Base-by-base conservation (phyloP, 1,140 invertebrate genomes). In the Meloidogyne floridensis region DNA sequence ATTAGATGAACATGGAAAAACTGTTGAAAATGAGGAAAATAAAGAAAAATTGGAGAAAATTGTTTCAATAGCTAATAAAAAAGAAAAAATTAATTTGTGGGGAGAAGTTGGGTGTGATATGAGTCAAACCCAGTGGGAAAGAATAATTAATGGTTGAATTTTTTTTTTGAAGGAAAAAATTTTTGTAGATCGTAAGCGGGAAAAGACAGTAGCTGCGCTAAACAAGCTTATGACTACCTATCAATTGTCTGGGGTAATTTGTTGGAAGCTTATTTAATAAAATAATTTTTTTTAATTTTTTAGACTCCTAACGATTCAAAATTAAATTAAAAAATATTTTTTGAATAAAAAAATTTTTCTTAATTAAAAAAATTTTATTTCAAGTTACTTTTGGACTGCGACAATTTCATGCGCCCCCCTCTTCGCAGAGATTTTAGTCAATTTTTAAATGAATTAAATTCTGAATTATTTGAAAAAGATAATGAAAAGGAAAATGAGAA, bases 351-450 rank as follows among this genome's bases (percentile, higher is more conserved):
- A 59, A 59, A 15, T 32, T n/a, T 54, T 76, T 56, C 2, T 32
- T 32, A 15, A 59, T 15, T 15, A 59, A 59, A 59, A 59, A 59
- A 59, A 15, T 32, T n/a, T 54, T 76, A 18, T 18, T 76, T n/a
- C 7, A 56, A 79, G 77, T 32, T 79, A 11, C 65, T 79, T 69
- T 51, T 79, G 10, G 65, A 79, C 43, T 79, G 77, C n/a, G 77
- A 71, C 11, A 42, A 9, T 0, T 51, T 42, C 13, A 69, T 71
- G 20, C 69, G 32, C 6, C 53, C 43, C 13, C 43, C 53, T 15
- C 53, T 69, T 15, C 77, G 77, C 15, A 53, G 65, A 15, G 53
- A 74, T 54, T 74, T 74, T 54, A 74, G 72, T 54, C 43, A 74
- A 54, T 47, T 54, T 47, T 18, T 74, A 47, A 51, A 47, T 11